Conservation (phyloP, 1,140 invertebrate species). For the Drosophila leontia region DNA sequence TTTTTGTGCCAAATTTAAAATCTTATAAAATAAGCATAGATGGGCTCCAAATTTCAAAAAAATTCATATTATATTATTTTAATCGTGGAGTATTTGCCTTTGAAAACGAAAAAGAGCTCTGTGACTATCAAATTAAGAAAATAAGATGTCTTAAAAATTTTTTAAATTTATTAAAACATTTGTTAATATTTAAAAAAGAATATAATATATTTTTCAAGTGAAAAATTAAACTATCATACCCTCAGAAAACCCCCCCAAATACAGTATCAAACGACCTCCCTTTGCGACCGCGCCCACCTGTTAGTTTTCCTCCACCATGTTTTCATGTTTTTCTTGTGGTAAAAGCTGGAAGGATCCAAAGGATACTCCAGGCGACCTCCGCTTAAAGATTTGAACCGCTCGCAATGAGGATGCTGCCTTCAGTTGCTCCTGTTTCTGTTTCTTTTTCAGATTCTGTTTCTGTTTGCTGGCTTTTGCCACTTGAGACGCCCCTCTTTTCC, state of each 20-base stretch:
- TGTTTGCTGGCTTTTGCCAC: conserved; percentile 55
- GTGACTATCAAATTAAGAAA: neutral
- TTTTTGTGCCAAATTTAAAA: too few relatives aligned
- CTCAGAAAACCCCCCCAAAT: neutral
- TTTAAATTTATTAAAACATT: neutral
- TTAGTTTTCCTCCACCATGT: neutral
- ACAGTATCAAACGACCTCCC: neutral
- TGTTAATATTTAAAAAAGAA: neutral
- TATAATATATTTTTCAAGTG: too few relatives aligned
- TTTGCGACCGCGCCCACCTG: conserved; percentile 1
- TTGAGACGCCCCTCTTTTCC: conserved; percentile 44
- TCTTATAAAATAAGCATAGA: too few relatives aligned
- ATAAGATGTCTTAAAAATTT: neutral
- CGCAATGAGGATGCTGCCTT: conserved; percentile 22
- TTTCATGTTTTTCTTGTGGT: neutral
- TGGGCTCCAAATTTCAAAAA: neutral
- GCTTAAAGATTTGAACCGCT: conserved; percentile 24
- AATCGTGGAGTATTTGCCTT: too few relatives aligned
- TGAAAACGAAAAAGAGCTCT: neutral
- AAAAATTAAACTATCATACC: neutral
- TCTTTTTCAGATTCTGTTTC: conserved; percentile 17
- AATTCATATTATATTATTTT: too few relatives aligned
- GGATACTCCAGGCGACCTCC: conserved; percentile 5
- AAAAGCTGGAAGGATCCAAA: neutral
- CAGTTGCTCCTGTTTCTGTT: conserved; percentile 18